Conservation (phyloP, 2,113 vertebrate species). For the Poeciliopsis turrubarensis region DNA sequence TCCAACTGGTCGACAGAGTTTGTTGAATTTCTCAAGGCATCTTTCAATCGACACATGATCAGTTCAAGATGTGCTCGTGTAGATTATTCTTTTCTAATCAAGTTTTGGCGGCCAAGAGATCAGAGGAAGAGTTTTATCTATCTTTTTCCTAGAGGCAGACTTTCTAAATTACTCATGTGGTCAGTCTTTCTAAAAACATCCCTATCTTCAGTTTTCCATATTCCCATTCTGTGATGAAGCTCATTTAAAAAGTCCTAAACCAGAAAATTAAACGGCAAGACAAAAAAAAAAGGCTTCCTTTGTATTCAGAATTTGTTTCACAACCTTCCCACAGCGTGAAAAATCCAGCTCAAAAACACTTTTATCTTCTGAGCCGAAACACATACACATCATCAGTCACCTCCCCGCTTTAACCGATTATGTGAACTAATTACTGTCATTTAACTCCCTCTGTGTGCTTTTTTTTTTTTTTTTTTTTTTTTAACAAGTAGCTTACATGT, state of each 20-base stretch:
- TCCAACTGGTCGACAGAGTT: too few relatives aligned
- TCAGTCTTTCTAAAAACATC: neutral
- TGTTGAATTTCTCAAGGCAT: too few relatives aligned
- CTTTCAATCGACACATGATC: too few relatives aligned
- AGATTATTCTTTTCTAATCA: too few relatives aligned
- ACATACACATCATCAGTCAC: neutral
- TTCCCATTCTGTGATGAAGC: neutral
- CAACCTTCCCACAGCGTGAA: neutral
- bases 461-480: too few relatives aligned
- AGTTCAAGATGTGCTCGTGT: too few relatives aligned
- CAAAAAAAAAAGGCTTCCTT: neutral
- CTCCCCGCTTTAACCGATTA: slow-evolving; percentile 8
- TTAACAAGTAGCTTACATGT: neutral
- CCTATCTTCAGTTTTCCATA: neutral
- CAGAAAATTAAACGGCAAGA: neutral
- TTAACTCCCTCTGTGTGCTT: neutral
- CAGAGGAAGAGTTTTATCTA: neutral
- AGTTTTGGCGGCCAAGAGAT: neutral
- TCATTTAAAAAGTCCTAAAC: neutral
- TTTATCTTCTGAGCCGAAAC: neutral
- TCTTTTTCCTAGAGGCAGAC: neutral
- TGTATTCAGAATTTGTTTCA: neutral
- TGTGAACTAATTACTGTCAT: slow-evolving; percentile 12
- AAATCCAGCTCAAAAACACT: neutral
- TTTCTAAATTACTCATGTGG: neutral